Evolutionary conservation across 1,140 invertebrate species (phyloP).

Genomic region (Aphelinus certus): DNA sequence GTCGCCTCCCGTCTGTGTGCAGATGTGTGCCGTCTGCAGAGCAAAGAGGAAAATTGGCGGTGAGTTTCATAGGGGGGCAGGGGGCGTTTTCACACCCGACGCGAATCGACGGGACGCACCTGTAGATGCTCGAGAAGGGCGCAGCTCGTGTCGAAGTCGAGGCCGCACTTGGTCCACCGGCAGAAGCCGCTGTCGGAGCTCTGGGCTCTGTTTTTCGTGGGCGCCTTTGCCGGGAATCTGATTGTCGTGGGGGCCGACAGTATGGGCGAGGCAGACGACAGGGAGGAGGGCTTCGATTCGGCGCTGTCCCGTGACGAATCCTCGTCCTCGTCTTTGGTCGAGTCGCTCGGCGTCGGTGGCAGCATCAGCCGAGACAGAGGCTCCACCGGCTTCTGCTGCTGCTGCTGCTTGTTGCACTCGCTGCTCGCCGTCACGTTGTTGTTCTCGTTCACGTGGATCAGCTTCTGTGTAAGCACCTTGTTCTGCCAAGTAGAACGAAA

Average conservation of each 20-base stretch:
- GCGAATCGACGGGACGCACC: constrained; percentile 60
- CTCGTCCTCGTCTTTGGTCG: constrained; percentile 48
- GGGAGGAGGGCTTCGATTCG: constrained; percentile 55
- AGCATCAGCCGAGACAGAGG: constrained; percentile 46
- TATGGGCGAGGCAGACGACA: constrained; percentile 68
- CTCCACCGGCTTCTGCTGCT: constrained; percentile 37
- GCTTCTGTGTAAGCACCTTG: constrained; percentile 18
- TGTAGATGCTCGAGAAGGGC: constrained; percentile 90
- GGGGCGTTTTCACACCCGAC: too few relatives aligned
- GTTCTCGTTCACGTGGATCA: constrained; percentile 54
- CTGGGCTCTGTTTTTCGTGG: constrained; percentile 58
- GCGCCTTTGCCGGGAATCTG: constrained; percentile 74
- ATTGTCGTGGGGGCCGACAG: constrained; percentile 81
- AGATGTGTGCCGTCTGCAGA: constrained; percentile 81
- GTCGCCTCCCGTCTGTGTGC: constrained; percentile 81
- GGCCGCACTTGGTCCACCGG: constrained; percentile 86
- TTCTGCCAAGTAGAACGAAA: not conserved
- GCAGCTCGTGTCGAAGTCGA: constrained; percentile 78
- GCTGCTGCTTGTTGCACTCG: not conserved
- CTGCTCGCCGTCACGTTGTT: constrained; percentile 53
- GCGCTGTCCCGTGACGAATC: constrained; percentile 55
- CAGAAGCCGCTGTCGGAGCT: constrained; percentile 71
- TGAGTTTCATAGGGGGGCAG: not conserved
- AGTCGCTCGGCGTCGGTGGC: constrained; percentile 10
- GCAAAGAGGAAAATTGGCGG: constrained; percentile 30